phyloP scores from a whole-genome alignment of 2,113 vertebrate species.

The Pseudopipra pipra region DNA sequence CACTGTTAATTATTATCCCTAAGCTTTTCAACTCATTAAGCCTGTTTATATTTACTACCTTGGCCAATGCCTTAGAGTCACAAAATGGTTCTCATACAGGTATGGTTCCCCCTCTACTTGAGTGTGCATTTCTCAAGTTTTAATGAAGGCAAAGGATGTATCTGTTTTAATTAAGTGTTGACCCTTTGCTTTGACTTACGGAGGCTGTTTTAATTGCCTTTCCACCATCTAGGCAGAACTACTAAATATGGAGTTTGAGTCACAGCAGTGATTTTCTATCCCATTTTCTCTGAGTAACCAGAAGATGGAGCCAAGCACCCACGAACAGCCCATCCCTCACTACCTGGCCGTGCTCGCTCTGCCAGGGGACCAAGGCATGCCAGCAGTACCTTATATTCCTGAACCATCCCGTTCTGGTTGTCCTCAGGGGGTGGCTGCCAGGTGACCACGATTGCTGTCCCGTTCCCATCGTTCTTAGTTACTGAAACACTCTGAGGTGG shows the following conservation, averaged over 20 bases:
- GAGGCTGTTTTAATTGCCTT: conserved; percentile 32
- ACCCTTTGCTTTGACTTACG: conserved; percentile 15
- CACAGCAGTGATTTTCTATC: not conserved
- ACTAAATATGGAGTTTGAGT: not conserved
- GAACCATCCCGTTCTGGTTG: conserved; percentile 92
- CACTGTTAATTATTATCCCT: conserved; percentile 31
- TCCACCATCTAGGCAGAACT: not conserved
- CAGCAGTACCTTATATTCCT: conserved; percentile 92
- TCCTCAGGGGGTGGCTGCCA: conserved; percentile 97
- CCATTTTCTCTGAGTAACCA: conserved; percentile 58
- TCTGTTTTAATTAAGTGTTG: not conserved
- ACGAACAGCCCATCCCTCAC: conserved; percentile 27
- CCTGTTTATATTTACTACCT: conserved; percentile 19
- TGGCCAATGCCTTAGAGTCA: not conserved
- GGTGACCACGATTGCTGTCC: conserved; percentile 89
- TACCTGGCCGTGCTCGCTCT: not conserved
- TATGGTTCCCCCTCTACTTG: not conserved
- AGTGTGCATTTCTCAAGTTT: not conserved
- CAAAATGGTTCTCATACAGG: not conserved
- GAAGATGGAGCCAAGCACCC: conserved; percentile 86
- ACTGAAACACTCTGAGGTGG: conserved; percentile 92
- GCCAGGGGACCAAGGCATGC: not conserved
- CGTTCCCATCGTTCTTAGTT: conserved; percentile 91
- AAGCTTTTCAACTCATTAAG: conserved; percentile 32
- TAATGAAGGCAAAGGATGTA: not conserved